phyloP scores from a whole-genome alignment of 2,113 vertebrate genomes.

The Plestiodon gilberti region DNA sequence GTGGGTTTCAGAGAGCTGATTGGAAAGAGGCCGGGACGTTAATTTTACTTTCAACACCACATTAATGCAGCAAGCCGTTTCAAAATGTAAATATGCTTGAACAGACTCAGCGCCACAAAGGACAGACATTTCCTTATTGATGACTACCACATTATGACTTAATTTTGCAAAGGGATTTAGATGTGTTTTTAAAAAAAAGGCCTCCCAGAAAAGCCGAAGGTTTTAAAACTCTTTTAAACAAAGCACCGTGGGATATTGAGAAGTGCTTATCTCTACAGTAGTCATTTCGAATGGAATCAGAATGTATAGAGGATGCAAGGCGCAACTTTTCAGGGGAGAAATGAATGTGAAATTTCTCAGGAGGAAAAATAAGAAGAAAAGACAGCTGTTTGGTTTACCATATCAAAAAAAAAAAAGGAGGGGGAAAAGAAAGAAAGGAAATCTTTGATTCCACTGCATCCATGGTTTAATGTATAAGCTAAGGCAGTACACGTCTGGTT shows the following conservation, averaged over 20 bases:
- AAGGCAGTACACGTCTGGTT: slow-evolving; percentile 41
- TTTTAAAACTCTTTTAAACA: slow-evolving; percentile 25
- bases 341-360: slow-evolving; percentile 26
- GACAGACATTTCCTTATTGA: slow-evolving; percentile 26
- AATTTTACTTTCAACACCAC: slow-evolving; percentile 39
- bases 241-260: slow-evolving; percentile 32
- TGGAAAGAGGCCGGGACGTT: background rate
- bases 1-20: background rate
- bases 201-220: slow-evolving; percentile 30
- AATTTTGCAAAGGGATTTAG: slow-evolving; percentile 44
- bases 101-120: slow-evolving; percentile 5
- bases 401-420: slow-evolving; percentile 8
- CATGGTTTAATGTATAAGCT: slow-evolving; percentile 45
- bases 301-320: slow-evolving; percentile 52
- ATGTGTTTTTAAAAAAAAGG: slow-evolving; percentile 1
- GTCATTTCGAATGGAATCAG: slow-evolving; percentile 36
- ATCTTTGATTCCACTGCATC: slow-evolving; percentile 16
- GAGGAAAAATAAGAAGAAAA: slow-evolving; percentile 2
- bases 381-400: slow-evolving; percentile 14
- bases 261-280: background rate
- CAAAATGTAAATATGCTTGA: slow-evolving; percentile 30
- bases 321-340: slow-evolving; percentile 48
- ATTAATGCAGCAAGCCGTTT: slow-evolving; percentile 34
- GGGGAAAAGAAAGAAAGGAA: background rate
- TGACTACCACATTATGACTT: background rate